phyloP scores from a whole-genome alignment of 2,113 vertebrate genomes.

The Petaurus breviceps region DNA sequence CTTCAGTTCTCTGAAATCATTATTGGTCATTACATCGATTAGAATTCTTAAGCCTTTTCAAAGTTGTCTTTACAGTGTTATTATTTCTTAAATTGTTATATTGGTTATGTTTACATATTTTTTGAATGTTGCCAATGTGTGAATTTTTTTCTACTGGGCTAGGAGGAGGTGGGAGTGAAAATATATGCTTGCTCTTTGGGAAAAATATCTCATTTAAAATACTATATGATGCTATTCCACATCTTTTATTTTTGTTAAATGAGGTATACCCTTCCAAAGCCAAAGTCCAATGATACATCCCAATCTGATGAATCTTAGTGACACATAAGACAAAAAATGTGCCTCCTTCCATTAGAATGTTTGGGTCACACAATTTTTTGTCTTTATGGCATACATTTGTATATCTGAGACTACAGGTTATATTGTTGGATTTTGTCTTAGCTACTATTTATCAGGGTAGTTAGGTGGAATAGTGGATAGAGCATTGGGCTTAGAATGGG shows the following conservation, averaged over 20 bases:
- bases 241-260: background rate
- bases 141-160: background rate
- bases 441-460: background rate
- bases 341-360: background rate
- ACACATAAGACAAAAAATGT: background rate
- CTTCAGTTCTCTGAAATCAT: background rate
- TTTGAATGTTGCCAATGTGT: background rate
- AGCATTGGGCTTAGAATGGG: too few relatives aligned
- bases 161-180: background rate
- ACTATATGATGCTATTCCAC: background rate
- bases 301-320: background rate
- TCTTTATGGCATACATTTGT: background rate
- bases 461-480: too few relatives aligned
- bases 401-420: background rate
- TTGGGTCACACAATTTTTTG: too few relatives aligned
- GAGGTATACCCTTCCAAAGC: too few relatives aligned
- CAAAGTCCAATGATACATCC: background rate
- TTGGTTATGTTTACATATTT: background rate
- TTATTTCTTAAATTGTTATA: background rate
- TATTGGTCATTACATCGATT: too few relatives aligned
- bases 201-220: background rate
- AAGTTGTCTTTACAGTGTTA: background rate
- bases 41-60: background rate
- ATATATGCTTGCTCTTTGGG: background rate
- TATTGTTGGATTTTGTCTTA: background rate